Base-by-base conservation (phyloP, 30 jellyfish, hydroid and myxozoan genomes). In the Rhopilema esculentum region DNA sequence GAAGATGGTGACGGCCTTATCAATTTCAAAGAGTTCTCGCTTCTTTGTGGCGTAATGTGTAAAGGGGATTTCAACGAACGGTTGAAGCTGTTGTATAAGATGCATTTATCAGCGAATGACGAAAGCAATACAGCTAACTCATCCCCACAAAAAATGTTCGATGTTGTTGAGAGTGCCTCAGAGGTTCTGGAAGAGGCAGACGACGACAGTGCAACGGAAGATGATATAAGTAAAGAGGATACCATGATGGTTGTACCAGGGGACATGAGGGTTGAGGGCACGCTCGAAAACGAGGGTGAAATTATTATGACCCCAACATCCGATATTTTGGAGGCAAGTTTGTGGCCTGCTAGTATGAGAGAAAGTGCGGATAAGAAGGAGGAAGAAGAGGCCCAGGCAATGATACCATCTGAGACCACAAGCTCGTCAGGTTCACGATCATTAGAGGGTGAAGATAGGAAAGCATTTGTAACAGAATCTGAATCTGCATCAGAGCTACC, bases 1-100 rank as follows among this genome's bases (percentile, higher is more conserved):
- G 89, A 92, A 23, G 94, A 91, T 51, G 70, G 69, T 15, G 95
- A 91, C 65, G 97, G 97, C 62, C 79, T 86, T 19, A 91, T 95
- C 72, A 87, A 95, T 84, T 95, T 95, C 93, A 89, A 89, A 30
- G 97, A 90, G 48, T 95, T 90, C 61, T 91, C 97, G 0, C 86
- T 66, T 17, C 69, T 89, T 21, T 90, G 94, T 77, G 98, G 97
- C n/a, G 65, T 82, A 66, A 86, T 95, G 0, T 90, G 98, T 80
- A 97, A 95, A 4, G 99, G 99, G 21, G 97, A 95, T 29, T 82
- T 95, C 24, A 70, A 84, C 81, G 92, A 95, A 18, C 97, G 97
- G 22, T 62, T 95, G 97, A 71, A 83, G 30, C 88, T 95, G 8
- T 77, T 95, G 40, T 95, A 95, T 68, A 65, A 78, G 68, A 95